phyloP scores from a whole-genome alignment of 2,797 vertebrate species.

The Otolemur crassicaudatus region DNA sequence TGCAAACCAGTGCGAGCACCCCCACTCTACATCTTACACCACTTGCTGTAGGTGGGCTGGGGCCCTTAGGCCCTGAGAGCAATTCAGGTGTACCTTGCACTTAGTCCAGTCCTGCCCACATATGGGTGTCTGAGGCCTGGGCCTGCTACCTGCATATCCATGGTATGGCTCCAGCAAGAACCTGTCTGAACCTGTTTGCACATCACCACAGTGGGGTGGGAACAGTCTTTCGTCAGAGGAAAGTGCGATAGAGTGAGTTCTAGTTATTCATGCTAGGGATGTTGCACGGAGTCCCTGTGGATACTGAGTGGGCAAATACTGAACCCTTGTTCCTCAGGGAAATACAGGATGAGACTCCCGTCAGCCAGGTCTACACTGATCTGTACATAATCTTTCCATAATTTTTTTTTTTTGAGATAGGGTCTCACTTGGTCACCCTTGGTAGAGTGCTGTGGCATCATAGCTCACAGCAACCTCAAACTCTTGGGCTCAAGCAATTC shows the following conservation, averaged over 20 bases:
- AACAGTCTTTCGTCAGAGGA: too few relatives aligned
- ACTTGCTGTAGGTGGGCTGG: not conserved
- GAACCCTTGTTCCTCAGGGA: fast-evolving
- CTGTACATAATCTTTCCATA: not conserved
- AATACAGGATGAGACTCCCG: not conserved
- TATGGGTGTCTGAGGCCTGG: not conserved
- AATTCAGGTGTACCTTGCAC: not conserved
- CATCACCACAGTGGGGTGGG: not conserved
- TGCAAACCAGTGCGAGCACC: not conserved
- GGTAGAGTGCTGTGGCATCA: not conserved
- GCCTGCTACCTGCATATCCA: not conserved
- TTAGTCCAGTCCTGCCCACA: fast-evolving
- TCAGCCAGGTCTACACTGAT: too few relatives aligned
- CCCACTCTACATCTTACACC: too few relatives aligned
- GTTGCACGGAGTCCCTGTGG: fast-evolving
- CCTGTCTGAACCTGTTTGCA: not conserved
- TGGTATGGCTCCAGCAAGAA: not conserved
- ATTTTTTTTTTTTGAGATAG: not conserved
- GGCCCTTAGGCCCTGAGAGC: not conserved
- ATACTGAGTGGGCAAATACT: fast-evolving
- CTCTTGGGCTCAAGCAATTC: not conserved
- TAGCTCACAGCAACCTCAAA: not conserved
- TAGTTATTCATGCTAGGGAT: fast-evolving
- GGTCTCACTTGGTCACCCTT: not conserved
- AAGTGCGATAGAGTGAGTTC: fast-evolving